These are phyloP conservation scores for Drosophila atripex DNA, from an alignment of 2,888 invertebrate genomes.

Conservation along the genomic window DNA sequence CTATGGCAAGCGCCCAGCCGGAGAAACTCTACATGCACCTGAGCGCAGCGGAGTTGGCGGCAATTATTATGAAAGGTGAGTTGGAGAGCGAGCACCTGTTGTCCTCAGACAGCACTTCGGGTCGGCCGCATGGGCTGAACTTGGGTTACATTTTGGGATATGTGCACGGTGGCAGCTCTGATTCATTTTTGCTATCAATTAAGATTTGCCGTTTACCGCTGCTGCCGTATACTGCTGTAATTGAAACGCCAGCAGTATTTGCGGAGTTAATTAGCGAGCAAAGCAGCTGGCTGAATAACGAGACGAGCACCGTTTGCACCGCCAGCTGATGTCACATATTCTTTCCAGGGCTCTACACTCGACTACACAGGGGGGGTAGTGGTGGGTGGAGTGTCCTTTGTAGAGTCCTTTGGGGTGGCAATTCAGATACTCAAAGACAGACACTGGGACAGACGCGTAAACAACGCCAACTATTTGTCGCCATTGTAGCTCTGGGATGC, in stretches of 20 bases:
- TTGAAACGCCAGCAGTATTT: slow-evolving; percentile 36
- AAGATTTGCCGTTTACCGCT: neutral
- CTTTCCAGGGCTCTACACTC: slow-evolving; percentile 8
- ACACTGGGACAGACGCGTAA: slow-evolving; percentile 31
- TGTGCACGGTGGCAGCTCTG: neutral
- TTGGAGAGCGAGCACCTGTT: slow-evolving; percentile 52
- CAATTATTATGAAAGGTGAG: slow-evolving; percentile 83
- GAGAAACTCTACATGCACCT: slow-evolving; percentile 82
- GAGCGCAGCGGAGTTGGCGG: slow-evolving; percentile 82
- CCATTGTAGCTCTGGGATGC: slow-evolving; percentile 8
- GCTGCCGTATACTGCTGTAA: slow-evolving; percentile 11
- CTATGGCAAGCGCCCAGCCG: slow-evolving; percentile 56
- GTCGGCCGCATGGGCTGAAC: neutral
- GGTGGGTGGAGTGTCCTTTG: neutral
- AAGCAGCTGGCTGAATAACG: slow-evolving; percentile 41
- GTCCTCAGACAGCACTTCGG: slow-evolving; percentile 3
- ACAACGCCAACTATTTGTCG: slow-evolving; percentile 47
- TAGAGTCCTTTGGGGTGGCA: slow-evolving; percentile 20
- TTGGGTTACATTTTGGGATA: slow-evolving; percentile 3
- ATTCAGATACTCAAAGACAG: slow-evolving; percentile 8
- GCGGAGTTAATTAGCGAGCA: slow-evolving; percentile 11
- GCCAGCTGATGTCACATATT: slow-evolving; percentile 36
- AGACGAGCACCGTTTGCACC: slow-evolving; percentile 33
- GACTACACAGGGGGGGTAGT: neutral
- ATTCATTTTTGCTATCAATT: slow-evolving; percentile 1